Base-by-base conservation (phyloP, 2,113 vertebrate species). In the Crotalus horridus region DNA sequence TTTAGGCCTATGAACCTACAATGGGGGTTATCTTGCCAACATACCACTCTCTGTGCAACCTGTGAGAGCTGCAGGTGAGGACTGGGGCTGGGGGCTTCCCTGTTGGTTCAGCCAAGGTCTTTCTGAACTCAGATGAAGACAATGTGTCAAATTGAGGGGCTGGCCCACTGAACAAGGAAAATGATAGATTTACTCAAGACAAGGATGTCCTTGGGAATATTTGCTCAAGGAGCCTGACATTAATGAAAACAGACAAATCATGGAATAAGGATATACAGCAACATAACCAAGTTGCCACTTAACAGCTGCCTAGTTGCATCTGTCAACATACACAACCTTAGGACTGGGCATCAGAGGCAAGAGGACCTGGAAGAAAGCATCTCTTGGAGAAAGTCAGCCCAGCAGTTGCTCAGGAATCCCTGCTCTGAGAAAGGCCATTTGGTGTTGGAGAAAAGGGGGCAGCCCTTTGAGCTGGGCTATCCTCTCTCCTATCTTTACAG, bases 1-100 rank as follows among this genome's bases (percentile, higher is more conserved):
- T 98, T 98, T 98, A 97, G 98, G 97, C 97, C 97, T 96, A 96
- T 95, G 87, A 97, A 97, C 97, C 96, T 97, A 96, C 97, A 91
- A 94, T 0, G 94, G 54, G 94, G 94, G 92, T 64, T 94, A 96
- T 93, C 92, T 2, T 94, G 93, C 93, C 90, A 95, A 61, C 53
- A 58, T 88, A 92, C 90, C 64, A 85, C 95, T 94, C 92, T 26
- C 33, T 29, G 74, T 3, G 33, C 74, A 81, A 43, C 74, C 17
- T 43, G 33, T 33, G 17, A 23, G 56, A 20, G 74, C 74, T 81
- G 6, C 74, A 81, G 69, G 87, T 8, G 11, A 54, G n/a, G 2
- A 3, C 26, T 56, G 29, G 74, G 29, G 7, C 26, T 33, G 29
- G 17, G 51, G 29, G 21, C 6, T 48, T 51, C 4, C 21, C 6